These are phyloP conservation scores for Sphaeridia pumilis DNA, from an alignment of 2,888 invertebrate genomes.

Conservation along the genomic window DNA sequence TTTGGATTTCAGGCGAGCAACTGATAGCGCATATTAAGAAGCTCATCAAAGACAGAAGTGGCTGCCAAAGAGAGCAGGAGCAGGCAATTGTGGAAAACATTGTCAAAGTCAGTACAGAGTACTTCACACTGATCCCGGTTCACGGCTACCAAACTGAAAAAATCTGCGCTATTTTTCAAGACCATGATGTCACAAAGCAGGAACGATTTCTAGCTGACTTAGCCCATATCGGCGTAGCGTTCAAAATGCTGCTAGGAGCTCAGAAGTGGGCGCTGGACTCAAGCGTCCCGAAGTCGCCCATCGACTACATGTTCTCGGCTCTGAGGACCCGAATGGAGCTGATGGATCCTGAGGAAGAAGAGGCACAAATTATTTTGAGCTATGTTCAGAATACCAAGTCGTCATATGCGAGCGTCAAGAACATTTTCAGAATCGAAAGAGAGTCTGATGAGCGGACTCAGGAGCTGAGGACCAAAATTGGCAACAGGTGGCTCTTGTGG, in stretches of 20 bases:
- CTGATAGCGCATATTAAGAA: slow-evolving; percentile 39
- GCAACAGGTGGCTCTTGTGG: slow-evolving; percentile 40
- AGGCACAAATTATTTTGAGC: slow-evolving; percentile 44
- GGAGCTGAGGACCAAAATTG: slow-evolving; percentile 7
- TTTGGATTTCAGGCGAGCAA: slow-evolving; percentile 36
- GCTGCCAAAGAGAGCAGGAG: slow-evolving; percentile 13
- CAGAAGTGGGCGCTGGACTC: slow-evolving; percentile 33
- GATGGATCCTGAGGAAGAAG: slow-evolving; percentile 39
- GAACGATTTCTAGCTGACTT: slow-evolving; percentile 39
- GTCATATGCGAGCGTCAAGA: slow-evolving; percentile 24
- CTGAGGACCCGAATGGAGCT: slow-evolving; percentile 40
- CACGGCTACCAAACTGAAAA: slow-evolving; percentile 41
- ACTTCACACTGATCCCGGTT: slow-evolving; percentile 44
- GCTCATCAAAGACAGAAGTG: slow-evolving; percentile 37
- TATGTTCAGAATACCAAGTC: slow-evolving; percentile 42
- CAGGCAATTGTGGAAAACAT: slow-evolving; percentile 36
- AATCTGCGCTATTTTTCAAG: slow-evolving; percentile 39
- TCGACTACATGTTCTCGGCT: slow-evolving; percentile 43
- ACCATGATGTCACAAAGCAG: slow-evolving; percentile 37
- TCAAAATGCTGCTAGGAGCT: slow-evolving; percentile 39
- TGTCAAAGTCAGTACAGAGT: slow-evolving; percentile 42
- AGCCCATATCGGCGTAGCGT: slow-evolving; percentile 41
- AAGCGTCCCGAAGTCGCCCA: slow-evolving; percentile 39
- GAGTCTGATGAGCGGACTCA: slow-evolving; percentile 12
- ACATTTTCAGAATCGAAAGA: slow-evolving; percentile 33